These are phyloP conservation scores for Harpagoxenus sublaevis DNA, from an alignment of 2,888 invertebrate genomes.

Conservation along the genomic window DNA sequence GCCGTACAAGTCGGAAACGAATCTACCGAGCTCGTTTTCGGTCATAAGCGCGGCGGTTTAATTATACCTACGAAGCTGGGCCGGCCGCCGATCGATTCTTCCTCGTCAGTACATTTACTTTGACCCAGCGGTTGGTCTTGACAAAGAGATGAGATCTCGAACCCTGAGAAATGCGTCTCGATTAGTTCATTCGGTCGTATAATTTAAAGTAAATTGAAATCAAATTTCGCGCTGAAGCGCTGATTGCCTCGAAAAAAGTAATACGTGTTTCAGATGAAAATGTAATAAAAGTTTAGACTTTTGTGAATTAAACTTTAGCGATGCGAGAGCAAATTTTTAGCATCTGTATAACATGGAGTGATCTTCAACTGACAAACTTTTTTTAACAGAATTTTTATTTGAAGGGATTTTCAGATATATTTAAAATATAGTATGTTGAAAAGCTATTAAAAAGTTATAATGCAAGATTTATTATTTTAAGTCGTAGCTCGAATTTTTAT, in stretches of 20 bases:
- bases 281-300: neutral
- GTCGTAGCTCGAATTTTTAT: neutral
- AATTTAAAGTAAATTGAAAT: neutral
- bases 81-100: constrained; percentile 32
- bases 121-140: constrained; percentile 3
- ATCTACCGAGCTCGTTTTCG: constrained; percentile 27
- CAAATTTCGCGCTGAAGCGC: neutral
- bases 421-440: neutral
- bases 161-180: constrained; percentile 7
- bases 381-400: neutral
- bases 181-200: neutral
- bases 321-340: neutral
- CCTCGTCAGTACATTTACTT: constrained; percentile 11
- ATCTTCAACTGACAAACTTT: neutral
- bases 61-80: constrained; percentile 31
- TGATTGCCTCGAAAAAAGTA: neutral
- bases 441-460: neutral
- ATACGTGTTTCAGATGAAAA: neutral
- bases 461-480: neutral
- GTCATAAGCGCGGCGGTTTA: constrained; percentile 28
- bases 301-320: constrained; percentile 2
- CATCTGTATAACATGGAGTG: neutral
- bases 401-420: neutral
- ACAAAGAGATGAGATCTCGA: constrained; percentile 16
- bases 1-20: constrained; percentile 35